These are phyloP conservation scores for Phenganax subtilis DNA, from an alignment of 92 coral and sea anemone species.

Conservation along the genomic window DNA sequence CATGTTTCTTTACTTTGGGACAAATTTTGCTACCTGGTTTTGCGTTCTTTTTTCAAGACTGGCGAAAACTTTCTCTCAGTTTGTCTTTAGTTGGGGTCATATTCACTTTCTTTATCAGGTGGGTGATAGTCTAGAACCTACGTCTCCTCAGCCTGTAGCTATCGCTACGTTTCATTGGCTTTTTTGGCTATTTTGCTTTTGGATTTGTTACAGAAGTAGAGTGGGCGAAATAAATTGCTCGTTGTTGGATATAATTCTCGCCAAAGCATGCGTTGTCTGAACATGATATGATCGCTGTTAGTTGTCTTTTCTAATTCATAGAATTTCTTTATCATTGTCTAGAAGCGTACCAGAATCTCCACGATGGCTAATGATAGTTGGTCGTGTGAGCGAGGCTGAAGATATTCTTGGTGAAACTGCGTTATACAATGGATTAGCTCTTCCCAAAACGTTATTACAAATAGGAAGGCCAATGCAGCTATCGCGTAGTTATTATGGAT, in stretches of 20 bases:
- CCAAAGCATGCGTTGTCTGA: too few species aligned
- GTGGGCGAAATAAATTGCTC: too few species aligned
- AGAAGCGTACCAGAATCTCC: slow-evolving; percentile 97
- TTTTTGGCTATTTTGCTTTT: too few species aligned
- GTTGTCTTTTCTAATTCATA: background rate
- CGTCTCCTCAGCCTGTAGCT: background rate
- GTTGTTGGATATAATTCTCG: too few species aligned
- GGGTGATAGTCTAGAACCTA: slow-evolving; percentile 26
- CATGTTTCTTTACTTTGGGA: slow-evolving; percentile 90
- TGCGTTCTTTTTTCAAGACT: slow-evolving; percentile 76
- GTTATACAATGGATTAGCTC: slow-evolving; percentile 88
- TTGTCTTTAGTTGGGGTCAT: slow-evolving; percentile 83
- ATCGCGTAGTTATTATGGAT: slow-evolving; percentile 75
- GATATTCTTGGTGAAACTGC: slow-evolving; percentile 78
- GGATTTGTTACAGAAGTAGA: too few species aligned
- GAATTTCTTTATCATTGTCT: background rate
- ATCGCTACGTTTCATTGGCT: too few species aligned
- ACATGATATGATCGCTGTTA: too few species aligned
- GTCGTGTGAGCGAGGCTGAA: slow-evolving; percentile 91
- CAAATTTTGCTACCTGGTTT: slow-evolving; percentile 72
- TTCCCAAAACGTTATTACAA: slow-evolving; percentile 87
- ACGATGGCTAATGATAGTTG: slow-evolving; percentile 90
- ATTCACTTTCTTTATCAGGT: slow-evolving; percentile 90
- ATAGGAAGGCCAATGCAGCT: slow-evolving; percentile 82
- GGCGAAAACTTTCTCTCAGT: slow-evolving; percentile 86